Percentiles rank a stretch among this genome's conserved stretches.
Evolutionary conservation across 2,113 vertebrate genomes (phyloP).

Genomic region (Onychostoma macrolepis): DNA sequence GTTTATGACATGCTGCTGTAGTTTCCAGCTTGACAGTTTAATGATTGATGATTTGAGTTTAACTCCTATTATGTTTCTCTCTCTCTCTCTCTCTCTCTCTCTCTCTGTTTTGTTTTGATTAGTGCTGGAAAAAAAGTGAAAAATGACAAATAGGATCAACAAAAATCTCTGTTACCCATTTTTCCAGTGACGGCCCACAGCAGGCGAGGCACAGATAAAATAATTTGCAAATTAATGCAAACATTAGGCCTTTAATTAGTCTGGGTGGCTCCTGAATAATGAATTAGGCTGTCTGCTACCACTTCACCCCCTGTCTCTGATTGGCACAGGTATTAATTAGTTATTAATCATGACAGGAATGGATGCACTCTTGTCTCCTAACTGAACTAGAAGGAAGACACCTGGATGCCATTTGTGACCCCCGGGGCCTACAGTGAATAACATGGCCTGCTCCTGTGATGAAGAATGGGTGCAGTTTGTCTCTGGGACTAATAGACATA

Average conservation of each 20-base stretch:
- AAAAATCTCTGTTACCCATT: slow-evolving; percentile 7
- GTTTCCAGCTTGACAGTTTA: slow-evolving; percentile 29
- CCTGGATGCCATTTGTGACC: background rate
- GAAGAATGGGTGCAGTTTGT: background rate
- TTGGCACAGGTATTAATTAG: slow-evolving; percentile 49
- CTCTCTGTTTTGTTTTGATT: slow-evolving; percentile 46
- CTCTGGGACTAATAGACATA: slow-evolving; percentile 21
- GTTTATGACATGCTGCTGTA: background rate
- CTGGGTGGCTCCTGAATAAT: slow-evolving; percentile 53
- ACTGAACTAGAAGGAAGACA: background rate
- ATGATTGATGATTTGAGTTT: slow-evolving; percentile 51
- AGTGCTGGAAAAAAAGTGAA: slow-evolving; percentile 13
- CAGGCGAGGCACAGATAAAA: slow-evolving; percentile 56
- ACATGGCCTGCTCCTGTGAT: background rate
- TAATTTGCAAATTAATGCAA: slow-evolving; percentile 60
- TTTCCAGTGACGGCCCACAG: slow-evolving; percentile 49
- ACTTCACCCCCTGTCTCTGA: slow-evolving; percentile 28
- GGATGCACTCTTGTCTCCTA: slow-evolving; percentile 12
- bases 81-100: background rate
- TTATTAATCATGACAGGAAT: slow-evolving; percentile 11
- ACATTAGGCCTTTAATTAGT: slow-evolving; percentile 64
- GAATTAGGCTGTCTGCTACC: slow-evolving; percentile 48
- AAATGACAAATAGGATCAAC: slow-evolving; percentile 47
- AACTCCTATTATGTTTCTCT: slow-evolving; percentile 21
- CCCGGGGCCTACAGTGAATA: slow-evolving; percentile 10